Evolutionary conservation across 2,797 vertebrate species (phyloP).

Genomic region (Phaenicophaeus curvirostris): DNA sequence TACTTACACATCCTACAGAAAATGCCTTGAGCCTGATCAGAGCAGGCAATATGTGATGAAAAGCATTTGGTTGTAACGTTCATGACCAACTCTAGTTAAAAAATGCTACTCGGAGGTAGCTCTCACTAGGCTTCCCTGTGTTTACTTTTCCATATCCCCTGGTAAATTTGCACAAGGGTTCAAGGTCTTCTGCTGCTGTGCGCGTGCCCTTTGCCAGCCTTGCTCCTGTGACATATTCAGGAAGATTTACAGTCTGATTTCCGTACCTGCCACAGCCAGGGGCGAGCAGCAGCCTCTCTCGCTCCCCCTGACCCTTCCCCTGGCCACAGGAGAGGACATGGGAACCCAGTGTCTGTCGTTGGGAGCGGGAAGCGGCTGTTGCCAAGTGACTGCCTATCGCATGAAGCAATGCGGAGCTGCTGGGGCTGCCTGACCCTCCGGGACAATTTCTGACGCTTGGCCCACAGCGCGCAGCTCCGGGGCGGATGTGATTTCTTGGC

Average conservation of each 20-base stretch:
- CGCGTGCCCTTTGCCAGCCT: background rate
- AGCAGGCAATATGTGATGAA: background rate
- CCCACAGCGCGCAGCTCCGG: background rate
- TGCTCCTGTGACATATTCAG: background rate
- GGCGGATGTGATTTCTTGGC: constrained; percentile 64
- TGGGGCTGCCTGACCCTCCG: background rate
- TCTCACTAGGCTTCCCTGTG: background rate
- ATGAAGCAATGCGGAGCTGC: background rate
- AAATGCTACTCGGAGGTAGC: background rate
- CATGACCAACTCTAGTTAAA: background rate
- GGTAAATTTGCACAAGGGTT: constrained; percentile 53
- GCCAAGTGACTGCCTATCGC: background rate
- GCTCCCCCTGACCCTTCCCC: background rate
- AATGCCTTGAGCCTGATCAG: background rate
- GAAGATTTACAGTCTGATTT: background rate
- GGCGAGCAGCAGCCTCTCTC: background rate
- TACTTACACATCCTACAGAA: background rate
- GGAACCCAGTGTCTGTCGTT: rapidly evolving
- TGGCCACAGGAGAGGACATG: rapidly evolving
- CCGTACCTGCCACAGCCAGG: background rate
- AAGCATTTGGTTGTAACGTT: background rate
- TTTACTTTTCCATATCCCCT: constrained; percentile 46
- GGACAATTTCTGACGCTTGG: constrained; percentile 8
- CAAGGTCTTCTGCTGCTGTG: constrained; percentile 2
- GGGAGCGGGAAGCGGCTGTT: background rate